Base-by-base conservation (phyloP, 2,113 vertebrate genomes). In the Vulpes lagopus region DNA sequence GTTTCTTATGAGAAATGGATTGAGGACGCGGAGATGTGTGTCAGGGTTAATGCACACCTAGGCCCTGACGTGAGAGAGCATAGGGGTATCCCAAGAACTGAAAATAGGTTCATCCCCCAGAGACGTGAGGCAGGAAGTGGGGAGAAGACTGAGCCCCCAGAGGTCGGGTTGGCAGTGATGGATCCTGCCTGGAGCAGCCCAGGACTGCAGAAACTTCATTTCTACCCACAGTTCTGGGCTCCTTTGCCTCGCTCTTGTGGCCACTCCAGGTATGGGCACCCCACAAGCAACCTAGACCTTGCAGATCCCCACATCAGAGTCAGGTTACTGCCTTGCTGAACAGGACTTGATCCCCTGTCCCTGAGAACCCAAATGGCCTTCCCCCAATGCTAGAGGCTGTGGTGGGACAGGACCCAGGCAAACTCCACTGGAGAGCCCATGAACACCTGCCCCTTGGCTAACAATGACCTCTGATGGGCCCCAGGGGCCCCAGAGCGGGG, bases 41-140 rank as follows among this genome's bases (percentile, higher is more conserved):
- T 8, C 0, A 0, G 17, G 15, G 14, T 38, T n/a, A 35, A 57
- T 27, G 67, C 19, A 30, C 51, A n/a, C 23, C 4, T 1, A 7
- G n/a, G 67, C 64, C 23, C 64, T 35, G 71, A 81, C 64, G 8
- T 30, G 30, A 71, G 57, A 90, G 35, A n/a, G n/a, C 8, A 0
- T 2, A 8, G 64, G 27, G 11, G 27, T 43, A 30, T 64, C 25
- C n/a, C 32, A 22, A 81, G 12, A 35, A 53, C 17, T 59, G 17
- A 78, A 87, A 53, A 60, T 0, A 43, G 17, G 16, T 15, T 27
- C 79, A 6, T 76, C 57, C 71, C 49, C 38, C 30, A 14, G 32
- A 87, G 20, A 16, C 23, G 32, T 10, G 80, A 71, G 74, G 32
- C 9, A 12, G 55, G 55, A 22, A 65, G 20, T 2, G 0, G 30